Evolutionary conservation across 1,140 invertebrate species (phyloP).

Genomic region (Caenorhabditis brenneri): DNA sequence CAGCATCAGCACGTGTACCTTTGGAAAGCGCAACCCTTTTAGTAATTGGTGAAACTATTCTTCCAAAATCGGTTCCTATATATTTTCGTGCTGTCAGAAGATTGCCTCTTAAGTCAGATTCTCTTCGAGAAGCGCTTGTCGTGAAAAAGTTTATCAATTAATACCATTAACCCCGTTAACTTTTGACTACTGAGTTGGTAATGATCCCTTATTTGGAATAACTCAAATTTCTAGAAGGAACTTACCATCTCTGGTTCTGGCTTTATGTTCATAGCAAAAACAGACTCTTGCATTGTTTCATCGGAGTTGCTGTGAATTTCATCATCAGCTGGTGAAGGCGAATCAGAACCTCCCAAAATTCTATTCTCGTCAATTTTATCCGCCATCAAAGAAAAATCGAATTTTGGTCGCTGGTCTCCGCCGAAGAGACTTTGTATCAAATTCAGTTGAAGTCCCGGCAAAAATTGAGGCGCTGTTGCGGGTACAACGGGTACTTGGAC

Average conservation of each 20-base stretch:
- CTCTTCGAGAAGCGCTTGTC: no score
- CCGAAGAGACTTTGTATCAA: conserved; percentile 9
- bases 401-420: conserved; percentile 53
- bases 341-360: conserved; percentile 68
- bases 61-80: no score
- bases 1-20: no score
- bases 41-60: no score
- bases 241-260: conserved; percentile 11
- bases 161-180: no score
- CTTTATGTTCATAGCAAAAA: conserved; percentile 40
- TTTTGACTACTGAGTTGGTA: no score
- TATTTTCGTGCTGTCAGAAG: no score
- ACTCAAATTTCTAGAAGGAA: no score
- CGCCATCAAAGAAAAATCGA: conserved; percentile 51
- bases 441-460: not conserved
- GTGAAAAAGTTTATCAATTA: no score
- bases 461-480: not conserved
- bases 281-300: conserved; percentile 50
- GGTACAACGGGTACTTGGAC: not conserved
- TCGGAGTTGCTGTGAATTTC: conserved; percentile 65
- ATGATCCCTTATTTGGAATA: no score
- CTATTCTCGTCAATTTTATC: conserved; percentile 58
- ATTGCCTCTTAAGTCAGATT: no score
- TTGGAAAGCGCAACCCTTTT: no score
- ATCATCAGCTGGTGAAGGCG: conserved; percentile 66